Base-by-base conservation (phyloP, 2,888 invertebrate species). In the Seira sanloemensis region DNA sequence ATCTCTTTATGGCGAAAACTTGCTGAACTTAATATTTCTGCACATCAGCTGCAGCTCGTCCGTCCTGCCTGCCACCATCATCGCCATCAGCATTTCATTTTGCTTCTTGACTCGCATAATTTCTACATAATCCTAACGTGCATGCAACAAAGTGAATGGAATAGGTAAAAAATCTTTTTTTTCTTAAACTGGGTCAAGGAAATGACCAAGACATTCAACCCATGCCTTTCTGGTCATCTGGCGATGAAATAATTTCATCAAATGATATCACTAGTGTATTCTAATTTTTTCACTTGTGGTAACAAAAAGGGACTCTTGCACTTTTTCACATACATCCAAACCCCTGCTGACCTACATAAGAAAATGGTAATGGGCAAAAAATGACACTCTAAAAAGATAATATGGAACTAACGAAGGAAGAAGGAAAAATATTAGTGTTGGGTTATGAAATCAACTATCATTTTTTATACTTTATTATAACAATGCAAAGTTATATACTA, bases 191-290 rank as follows among this genome's bases (percentile, higher is more conserved):
- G 83, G 86, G 86, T 86, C 86, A 86, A 86, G 86, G 86, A 85
- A 86, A 80, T 83, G 86, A 76, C 86, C 86, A 69, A 83, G 86
- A 86, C 86, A 86, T 86, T 86, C 77, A 83, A 85, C 82, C 83
- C 82, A 82, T 82, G 68, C 74, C 83, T 83, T 83, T 83, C 83
- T 83, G 83, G 83, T 83, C 83, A 83, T 83, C 74, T 83, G 83
- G 83, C 83, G 77, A 77, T 83, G 71, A 78, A 83, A 77, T 78
- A 68, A 78, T 73, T 83, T 83, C 69, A 68, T 83, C 77, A 76
- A 72, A 67, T 62, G 23, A 83, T 67, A 74, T 69, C 69, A 37
- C 69, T 69, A 69, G 16, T 24, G 19, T 65, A 65, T 66, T 66
- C 68, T 26, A 68, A 25, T 69, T 69, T 25, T 69, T 37, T 37